Evolutionary conservation across 2,888 invertebrate species (phyloP), one percentile per base, ranked within the genome.

Genomic region (Euplagia quadripunctaria): DNA sequence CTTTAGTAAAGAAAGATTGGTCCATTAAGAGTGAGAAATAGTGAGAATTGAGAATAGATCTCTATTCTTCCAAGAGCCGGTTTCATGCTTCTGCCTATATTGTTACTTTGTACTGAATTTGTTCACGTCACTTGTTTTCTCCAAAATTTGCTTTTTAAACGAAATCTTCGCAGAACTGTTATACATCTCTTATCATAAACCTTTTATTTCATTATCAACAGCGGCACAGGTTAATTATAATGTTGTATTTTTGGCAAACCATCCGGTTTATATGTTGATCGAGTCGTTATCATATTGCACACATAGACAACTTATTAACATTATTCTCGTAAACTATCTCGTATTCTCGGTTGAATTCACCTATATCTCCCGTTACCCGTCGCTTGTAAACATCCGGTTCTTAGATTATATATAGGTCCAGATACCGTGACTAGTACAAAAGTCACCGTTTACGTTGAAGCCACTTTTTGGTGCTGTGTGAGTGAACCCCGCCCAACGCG

Each of bases 301-400:
- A 64, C 52, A 61, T 52, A 17, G 51, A n/a, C 63, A 63, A 61
- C 42, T 63, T 64, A 55, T 68, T 74, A 43, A 64, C 55, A 67
- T 11, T 61, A 61, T 77, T 72, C 69, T 68, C 63, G 61, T 68
- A 17, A 79, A 71, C 69, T 68, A 73, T 74, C 68, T 52, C 70
- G 58, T 41, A 52, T 68, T 77, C 75, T 82, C 74, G 63, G 65
- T 76, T 72, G 31, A 64, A 68, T 74, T 68, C 72, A 68, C 55
- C 75, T 58, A 78, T 77, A 86, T 80, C 79, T 76, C 67, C 74
- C 74, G 76, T 83, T 88, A 86, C 86, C 84, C 78, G 70, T 73
- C 72, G 69, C 69, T 76, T 77, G 83, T 85, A 88, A 89, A 89
- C 88, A 90, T 88, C 89, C 90, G 88, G 84, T 80, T 86, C n/a